Conservation (phyloP, 2,113 vertebrate genomes). For the Halichoerus grypus region DNA sequence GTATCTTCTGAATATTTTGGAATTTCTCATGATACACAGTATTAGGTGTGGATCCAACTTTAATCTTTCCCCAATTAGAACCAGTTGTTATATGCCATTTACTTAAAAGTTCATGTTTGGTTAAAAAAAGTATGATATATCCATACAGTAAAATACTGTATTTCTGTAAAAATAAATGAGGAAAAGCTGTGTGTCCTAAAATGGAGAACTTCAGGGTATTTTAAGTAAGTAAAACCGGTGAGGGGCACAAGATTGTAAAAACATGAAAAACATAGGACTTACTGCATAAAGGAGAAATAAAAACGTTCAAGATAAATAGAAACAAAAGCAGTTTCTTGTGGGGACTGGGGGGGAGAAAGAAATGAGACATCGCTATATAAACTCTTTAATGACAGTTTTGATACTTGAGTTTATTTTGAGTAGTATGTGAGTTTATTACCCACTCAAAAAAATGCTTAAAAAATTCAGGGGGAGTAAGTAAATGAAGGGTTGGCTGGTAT, state of each 20-base stretch:
- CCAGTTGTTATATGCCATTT: slow-evolving; percentile 11
- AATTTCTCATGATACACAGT: slow-evolving; percentile 44
- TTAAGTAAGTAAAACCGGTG: slow-evolving; percentile 28
- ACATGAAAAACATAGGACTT: slow-evolving; percentile 6
- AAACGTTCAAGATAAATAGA: slow-evolving; percentile 49
- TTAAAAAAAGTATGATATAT: slow-evolving; percentile 14
- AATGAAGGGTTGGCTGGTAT: not conserved
- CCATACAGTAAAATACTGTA: not conserved
- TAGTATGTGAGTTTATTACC: slow-evolving; percentile 27
- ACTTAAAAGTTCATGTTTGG: not conserved
- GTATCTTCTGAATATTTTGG: slow-evolving; percentile 1
- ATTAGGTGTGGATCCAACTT: not conserved
- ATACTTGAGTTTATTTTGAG: slow-evolving; percentile 22
- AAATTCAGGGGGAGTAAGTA: not conserved
- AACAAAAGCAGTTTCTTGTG: not conserved
- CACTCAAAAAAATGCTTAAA: slow-evolving; percentile 11
- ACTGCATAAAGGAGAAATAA: slow-evolving; percentile 3
- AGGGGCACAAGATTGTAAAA: not conserved
- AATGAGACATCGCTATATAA: not conserved
- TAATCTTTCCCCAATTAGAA: slow-evolving; percentile 28
- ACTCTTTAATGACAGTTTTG: slow-evolving; percentile 30
- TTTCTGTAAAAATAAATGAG: slow-evolving; percentile 58
- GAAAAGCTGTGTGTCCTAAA: slow-evolving; percentile 22
- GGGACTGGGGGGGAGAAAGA: not conserved
- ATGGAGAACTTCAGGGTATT: not conserved